Evolutionary conservation across 2,888 invertebrate genomes (phyloP).

Genomic region (Melinaea marsaeus): DNA sequence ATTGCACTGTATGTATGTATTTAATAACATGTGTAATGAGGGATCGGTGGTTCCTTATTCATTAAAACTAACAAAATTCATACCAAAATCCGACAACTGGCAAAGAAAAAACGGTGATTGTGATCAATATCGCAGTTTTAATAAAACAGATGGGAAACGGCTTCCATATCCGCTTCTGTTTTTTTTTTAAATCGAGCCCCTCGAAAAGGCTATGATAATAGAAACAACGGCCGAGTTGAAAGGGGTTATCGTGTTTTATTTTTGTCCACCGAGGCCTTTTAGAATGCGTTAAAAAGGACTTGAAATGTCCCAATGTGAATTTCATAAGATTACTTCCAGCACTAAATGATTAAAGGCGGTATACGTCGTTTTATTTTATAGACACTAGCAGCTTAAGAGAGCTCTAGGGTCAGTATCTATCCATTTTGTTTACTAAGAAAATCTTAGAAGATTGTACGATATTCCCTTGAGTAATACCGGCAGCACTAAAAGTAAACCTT

Average conservation of each 20-base stretch:
- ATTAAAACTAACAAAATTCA: not conserved
- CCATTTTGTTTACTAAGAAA: not conserved
- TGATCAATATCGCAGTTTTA: slow-evolving; percentile 74
- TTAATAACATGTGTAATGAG: not conserved
- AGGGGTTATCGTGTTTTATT: slow-evolving; percentile 72
- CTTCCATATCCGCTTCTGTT: slow-evolving; percentile 66
- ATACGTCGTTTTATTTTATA: slow-evolving; percentile 19
- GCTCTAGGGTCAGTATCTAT: not conserved
- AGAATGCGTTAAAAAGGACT: slow-evolving; percentile 60
- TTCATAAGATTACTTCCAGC: slow-evolving; percentile 14
- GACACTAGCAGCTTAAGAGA: slow-evolving; percentile 4
- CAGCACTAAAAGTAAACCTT: not conserved
- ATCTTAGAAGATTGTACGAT: not conserved
- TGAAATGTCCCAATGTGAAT: slow-evolving; percentile 44
- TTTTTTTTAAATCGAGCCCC: slow-evolving; percentile 64
- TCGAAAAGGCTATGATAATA: slow-evolving; percentile 71
- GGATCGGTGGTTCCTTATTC: not conserved
- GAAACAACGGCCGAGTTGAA: slow-evolving; percentile 66
- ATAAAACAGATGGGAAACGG: slow-evolving; percentile 72
- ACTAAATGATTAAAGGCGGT: slow-evolving; percentile 5
- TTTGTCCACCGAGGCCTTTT: slow-evolving; percentile 46
- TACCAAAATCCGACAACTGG: not conserved
- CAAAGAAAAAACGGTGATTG: slow-evolving; percentile 50
- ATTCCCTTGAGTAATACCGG: not conserved
- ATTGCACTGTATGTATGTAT: too few relatives aligned